These are phyloP conservation scores for Apamea anceps DNA, from an alignment of 2,888 invertebrate species.

Conservation along the genomic window DNA sequence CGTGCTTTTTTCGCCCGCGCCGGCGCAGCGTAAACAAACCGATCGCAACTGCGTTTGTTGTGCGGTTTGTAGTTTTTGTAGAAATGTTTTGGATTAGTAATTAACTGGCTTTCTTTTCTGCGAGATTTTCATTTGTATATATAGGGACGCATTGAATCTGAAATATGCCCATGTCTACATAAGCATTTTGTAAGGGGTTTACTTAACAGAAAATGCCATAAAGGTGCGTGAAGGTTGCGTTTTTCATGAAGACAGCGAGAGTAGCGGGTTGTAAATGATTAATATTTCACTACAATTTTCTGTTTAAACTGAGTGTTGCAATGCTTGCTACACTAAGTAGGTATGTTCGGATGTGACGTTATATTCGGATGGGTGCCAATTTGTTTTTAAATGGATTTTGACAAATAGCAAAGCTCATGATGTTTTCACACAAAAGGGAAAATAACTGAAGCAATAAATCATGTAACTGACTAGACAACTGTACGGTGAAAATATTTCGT, in stretches of 20 bases:
- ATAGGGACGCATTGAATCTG: background rate
- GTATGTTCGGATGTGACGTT: background rate
- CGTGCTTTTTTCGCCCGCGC: slow-evolving; percentile 78
- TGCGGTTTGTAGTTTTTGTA: slow-evolving; percentile 62
- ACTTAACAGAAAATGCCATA: background rate
- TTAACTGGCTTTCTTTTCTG: slow-evolving; percentile 11
- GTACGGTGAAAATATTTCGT: background rate
- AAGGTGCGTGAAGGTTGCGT: background rate
- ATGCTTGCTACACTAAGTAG: background rate
- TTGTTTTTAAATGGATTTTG: slow-evolving; percentile 8
- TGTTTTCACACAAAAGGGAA: slow-evolving; percentile 1
- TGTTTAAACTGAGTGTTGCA: background rate
- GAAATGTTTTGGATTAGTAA: slow-evolving; percentile 46
- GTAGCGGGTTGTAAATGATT: background rate
- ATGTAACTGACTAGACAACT: background rate
- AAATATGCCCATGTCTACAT: background rate
- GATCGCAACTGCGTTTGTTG: slow-evolving; percentile 76
- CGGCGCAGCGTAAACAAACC: slow-evolving; percentile 63
- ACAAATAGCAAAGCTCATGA: background rate
- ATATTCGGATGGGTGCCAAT: slow-evolving; percentile 1
- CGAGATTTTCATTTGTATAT: slow-evolving; percentile 2
- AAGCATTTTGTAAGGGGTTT: background rate
- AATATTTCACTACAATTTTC: background rate
- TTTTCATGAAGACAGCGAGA: background rate
- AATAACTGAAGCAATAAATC: background rate